phyloP scores from a whole-genome alignment of 2,113 vertebrate genomes.

The Sylvilagus bachmani region DNA sequence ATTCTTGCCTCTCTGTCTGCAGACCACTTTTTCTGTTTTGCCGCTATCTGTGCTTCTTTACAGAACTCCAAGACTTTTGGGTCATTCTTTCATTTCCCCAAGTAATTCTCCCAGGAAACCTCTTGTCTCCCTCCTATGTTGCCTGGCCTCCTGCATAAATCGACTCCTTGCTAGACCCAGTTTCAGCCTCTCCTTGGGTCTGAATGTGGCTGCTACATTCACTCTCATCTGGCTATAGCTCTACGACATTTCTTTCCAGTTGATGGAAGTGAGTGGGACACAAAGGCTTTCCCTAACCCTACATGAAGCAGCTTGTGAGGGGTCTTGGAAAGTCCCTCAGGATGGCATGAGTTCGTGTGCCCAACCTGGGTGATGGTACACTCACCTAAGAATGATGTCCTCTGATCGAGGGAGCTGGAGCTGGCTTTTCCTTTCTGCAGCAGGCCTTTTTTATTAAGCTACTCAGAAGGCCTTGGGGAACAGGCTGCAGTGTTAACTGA shows the following conservation, averaged over 20 bases:
- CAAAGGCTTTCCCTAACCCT: neutral
- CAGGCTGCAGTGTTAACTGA: neutral
- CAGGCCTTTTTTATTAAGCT: conserved; percentile 53
- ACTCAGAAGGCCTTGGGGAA: conserved; percentile 14
- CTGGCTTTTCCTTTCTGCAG: neutral
- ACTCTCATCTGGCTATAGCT: neutral
- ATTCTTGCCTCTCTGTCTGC: neutral
- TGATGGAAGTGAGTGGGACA: neutral
- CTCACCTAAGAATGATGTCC: conserved; percentile 7
- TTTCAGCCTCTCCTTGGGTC: neutral
- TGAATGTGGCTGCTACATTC: neutral
- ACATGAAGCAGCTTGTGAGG: neutral
- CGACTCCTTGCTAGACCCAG: neutral
- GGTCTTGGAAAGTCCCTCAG: neutral
- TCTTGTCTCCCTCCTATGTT: neutral
- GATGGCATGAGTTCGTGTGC: neutral
- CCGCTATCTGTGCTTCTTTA: neutral
- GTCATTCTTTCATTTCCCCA: neutral
- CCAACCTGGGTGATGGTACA: neutral
- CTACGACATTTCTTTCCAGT: neutral
- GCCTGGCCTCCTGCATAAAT: neutral
- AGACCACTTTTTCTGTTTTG: neutral
- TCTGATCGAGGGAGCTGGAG: neutral
- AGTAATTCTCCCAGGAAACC: neutral
- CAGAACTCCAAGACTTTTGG: neutral